A percentile compares a stretch with the other conserved stretches of the same genome.
Conservation (phyloP, 2,113 vertebrate genomes). For the Myodes glareolus region DNA sequence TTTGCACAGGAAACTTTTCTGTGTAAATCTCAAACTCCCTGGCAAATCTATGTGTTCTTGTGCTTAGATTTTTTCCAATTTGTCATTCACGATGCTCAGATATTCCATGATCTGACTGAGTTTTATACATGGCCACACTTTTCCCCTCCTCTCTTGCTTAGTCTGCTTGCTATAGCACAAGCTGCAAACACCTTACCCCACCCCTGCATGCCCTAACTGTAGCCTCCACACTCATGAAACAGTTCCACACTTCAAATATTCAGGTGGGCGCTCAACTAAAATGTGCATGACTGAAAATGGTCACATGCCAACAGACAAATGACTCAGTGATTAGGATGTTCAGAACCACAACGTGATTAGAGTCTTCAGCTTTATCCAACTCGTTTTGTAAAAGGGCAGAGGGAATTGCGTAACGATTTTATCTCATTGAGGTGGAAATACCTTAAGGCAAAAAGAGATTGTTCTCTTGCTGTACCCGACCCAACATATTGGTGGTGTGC, state of each 20-base stretch:
- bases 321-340: background rate
- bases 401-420: background rate
- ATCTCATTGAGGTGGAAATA: constrained; percentile 27
- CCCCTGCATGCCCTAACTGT: background rate
- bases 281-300: background rate
- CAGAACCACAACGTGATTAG: background rate
- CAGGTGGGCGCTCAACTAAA: background rate
- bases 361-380: background rate
- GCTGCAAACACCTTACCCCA: background rate
- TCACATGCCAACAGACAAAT: background rate
- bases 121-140: background rate
- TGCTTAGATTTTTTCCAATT: background rate
- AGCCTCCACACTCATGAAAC: background rate
- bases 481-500: background rate
- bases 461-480: background rate
- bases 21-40: background rate
- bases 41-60: background rate
- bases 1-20: background rate
- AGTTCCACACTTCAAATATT: background rate
- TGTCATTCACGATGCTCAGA: background rate
- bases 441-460: background rate
- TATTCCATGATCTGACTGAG: background rate
- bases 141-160: background rate
- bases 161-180: background rate
- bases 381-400: background rate